phyloP scores from a whole-genome alignment of 2,797 vertebrate species.

The Botia almorhae region DNA sequence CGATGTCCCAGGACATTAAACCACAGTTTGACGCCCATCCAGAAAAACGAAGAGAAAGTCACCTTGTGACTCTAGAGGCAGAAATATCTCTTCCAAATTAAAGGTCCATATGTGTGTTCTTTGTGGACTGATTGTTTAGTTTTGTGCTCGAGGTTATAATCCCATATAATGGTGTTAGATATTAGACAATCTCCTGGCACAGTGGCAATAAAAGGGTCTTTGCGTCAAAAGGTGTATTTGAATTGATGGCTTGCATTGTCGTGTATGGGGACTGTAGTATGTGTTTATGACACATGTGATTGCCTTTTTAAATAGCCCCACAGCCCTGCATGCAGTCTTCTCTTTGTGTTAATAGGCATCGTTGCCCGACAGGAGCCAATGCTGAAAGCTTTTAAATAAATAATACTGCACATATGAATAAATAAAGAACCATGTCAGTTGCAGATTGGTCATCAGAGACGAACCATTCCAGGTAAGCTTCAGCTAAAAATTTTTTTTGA shows the following conservation, averaged over 20 bases:
- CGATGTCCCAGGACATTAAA: conserved; percentile 45
- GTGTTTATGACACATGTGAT: conserved; percentile 32
- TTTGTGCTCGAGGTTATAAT: conserved; percentile 36
- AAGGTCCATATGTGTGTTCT: not conserved
- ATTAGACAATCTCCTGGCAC: conserved; percentile 5
- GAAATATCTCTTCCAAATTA: conserved; percentile 13
- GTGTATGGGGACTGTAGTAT: conserved; percentile 11
- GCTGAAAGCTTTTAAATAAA: conserved; percentile 55
- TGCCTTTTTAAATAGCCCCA: conserved; percentile 25
- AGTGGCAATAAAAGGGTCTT: conserved; percentile 15
- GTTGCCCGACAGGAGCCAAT: conserved; percentile 27
- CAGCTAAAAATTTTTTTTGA: conserved; percentile 41
- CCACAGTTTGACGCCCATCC: conserved; percentile 17
- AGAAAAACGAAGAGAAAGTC: conserved; percentile 23
- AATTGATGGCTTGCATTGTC: conserved; percentile 10
- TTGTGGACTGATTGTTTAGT: conserved; percentile 17
- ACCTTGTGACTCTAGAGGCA: conserved; percentile 8
- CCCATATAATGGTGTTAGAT: conserved; percentile 32
- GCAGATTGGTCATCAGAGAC: conserved; percentile 47
- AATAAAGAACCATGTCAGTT: conserved; percentile 54
- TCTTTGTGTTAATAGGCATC: conserved; percentile 43
- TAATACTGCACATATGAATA: conserved; percentile 59
- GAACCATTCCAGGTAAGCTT: conserved; percentile 35
- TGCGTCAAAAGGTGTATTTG: not conserved
- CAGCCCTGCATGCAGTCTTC: conserved; percentile 17